A percentile compares a stretch with the other conserved stretches of the same genome.
Conservation (phyloP, 2,888 invertebrate species). For the Nomada ferruginata region DNA sequence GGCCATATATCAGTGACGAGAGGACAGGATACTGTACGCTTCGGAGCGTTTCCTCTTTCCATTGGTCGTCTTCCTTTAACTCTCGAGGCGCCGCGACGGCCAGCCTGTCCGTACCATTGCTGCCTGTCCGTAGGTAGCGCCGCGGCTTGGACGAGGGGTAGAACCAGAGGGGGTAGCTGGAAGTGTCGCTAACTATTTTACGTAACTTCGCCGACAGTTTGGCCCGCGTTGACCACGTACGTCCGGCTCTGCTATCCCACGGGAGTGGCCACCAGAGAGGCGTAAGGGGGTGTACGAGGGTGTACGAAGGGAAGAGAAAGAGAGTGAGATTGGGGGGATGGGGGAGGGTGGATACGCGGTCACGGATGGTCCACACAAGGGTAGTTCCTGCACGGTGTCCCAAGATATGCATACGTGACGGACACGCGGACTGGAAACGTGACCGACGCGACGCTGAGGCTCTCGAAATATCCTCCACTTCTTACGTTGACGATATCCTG, state of each 20-base stretch:
- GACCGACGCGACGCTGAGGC: slow-evolving; percentile 58
- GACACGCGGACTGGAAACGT: slow-evolving; percentile 74
- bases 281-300: slow-evolving; percentile 59
- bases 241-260: slow-evolving; percentile 81
- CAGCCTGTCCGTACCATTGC: slow-evolving; percentile 69
- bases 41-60: slow-evolving; percentile 56
- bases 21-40: slow-evolving; percentile 74
- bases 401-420: slow-evolving; percentile 85
- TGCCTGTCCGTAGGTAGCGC: slow-evolving; percentile 60
- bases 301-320: slow-evolving; percentile 37
- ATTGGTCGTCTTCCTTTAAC: slow-evolving; percentile 66
- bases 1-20: slow-evolving; percentile 81
- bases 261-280: slow-evolving; percentile 73
- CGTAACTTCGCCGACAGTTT: slow-evolving; percentile 84
- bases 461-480: slow-evolving; percentile 56
- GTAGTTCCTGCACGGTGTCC: slow-evolving; percentile 79
- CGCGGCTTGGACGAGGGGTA: slow-evolving; percentile 45
- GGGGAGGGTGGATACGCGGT: slow-evolving; percentile 55
- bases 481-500: slow-evolving; percentile 52
- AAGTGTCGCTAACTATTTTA: slow-evolving; percentile 85
- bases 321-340: slow-evolving; percentile 49
- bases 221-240: slow-evolving; percentile 84
- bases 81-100: slow-evolving; percentile 65
- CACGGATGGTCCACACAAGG: slow-evolving; percentile 67
- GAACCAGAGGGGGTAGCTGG: slow-evolving; percentile 70